phyloP scores from a whole-genome alignment of 2,113 vertebrate genomes.

The Willisornis vidua region DNA sequence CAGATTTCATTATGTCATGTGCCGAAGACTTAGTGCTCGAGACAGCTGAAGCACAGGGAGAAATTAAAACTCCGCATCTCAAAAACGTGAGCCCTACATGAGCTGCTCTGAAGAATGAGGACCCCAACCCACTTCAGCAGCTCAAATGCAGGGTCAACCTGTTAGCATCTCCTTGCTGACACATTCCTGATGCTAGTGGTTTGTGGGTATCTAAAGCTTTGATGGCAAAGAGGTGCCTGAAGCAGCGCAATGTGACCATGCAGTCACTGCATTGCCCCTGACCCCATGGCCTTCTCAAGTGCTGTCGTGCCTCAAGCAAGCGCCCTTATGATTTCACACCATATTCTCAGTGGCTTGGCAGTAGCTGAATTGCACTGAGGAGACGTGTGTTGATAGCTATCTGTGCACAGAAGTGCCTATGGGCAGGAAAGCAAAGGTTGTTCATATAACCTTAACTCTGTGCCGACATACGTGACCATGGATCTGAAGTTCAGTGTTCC shows the following conservation, averaged over 20 bases:
- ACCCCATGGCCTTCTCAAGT: not conserved
- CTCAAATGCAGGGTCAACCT: not conserved
- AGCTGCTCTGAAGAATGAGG: not conserved
- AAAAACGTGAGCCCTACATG: not conserved
- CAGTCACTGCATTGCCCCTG: not conserved
- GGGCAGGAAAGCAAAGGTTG: not conserved
- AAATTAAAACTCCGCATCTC: not conserved
- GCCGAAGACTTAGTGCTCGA: not conserved
- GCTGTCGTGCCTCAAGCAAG: not conserved
- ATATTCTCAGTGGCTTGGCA: not conserved
- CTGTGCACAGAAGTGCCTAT: not conserved
- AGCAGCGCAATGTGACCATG: not conserved
- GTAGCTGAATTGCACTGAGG: not conserved
- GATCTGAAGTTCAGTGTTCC: not conserved
- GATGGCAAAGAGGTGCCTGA: not conserved
- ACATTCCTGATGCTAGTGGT: rapidly evolving
- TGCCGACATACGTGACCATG: rapidly evolving
- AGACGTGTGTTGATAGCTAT: not conserved
- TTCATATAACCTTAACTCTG: not conserved
- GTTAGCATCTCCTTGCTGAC: not conserved
- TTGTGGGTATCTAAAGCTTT: not conserved
- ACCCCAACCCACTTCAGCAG: not conserved
- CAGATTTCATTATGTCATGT: not conserved
- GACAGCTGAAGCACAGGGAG: not conserved
- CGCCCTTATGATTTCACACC: not conserved